Evolutionary conservation across 2,888 invertebrate genomes (phyloP), one percentile per base, ranked within the genome.

Genomic region (Epinotia ramella): DNA sequence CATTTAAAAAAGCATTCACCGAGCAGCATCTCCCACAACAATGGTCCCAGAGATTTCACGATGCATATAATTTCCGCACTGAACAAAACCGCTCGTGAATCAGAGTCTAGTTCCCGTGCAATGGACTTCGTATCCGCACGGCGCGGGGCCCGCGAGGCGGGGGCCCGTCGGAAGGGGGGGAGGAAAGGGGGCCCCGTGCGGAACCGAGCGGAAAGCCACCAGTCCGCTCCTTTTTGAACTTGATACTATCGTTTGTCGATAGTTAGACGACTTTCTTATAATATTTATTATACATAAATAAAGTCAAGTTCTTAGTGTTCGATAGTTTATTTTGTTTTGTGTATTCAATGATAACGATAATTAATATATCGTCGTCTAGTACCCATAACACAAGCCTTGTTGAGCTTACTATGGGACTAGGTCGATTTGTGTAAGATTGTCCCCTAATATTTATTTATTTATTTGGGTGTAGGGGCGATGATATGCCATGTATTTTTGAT

Each of bases 11-110:
- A 65, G 64, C 63, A 16, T 57, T 33, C 56, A 18, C 46, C 59
- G 57, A 57, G 49, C 57, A 9, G 33, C 57, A 18, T 73, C 73
- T 60, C 63, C 60, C 44, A 49, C 60, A 67, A 69, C 63, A 74
- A 74, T 73, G 53, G 66, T 18, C 16, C 11, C 69, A 46, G n/a
- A 40, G 66, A 49, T 44, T 64, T 56, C 66, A 44, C 62, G 67
- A 44, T 75, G 71, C 75, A 75, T 75, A 75, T 71, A 71, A 75
- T 75, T 75, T 75, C 75, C 75, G 53, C 20, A 28, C 28, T 44
- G 63, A 73, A 74, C 74, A 74, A 74, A 74, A 74, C 69, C 20
- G 63, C 44, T n/a, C 62, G 63, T 64, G 73, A 69, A 69, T 73
- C 73, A 66, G 73, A 66, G 59, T 66, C 73, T 73, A 73, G 73